Evolutionary conservation across 2,797 vertebrate genomes (phyloP), one percentile per base, ranked within the genome.

Genomic region (Salmo trutta): DNA sequence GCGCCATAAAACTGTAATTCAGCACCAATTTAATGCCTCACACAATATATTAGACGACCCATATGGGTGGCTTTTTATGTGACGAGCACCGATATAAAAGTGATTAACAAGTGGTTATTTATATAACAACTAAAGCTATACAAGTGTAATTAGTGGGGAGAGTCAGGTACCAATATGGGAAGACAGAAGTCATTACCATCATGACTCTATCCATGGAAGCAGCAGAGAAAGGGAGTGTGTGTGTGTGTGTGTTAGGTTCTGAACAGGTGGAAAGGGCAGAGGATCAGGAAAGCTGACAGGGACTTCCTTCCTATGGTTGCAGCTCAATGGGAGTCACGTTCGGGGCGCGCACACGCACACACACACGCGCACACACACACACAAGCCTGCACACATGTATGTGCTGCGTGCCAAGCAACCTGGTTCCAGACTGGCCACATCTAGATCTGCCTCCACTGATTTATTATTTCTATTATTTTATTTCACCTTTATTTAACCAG

Each of bases 31-130:
- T 83, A 80, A 87, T 79, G 85, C 77, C 81, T 74, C 80, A 71
- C 80, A 86, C 87, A 87, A 87, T 87, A 83, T 84, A 86, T 87
- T 83, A 87, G 83, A 87, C 82, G 83, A 87, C 79, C 88, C 88
- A 87, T 87, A 87, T 87, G 87, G 87, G 71, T 70, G 3, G 71
- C 77, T 84, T 73, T 87, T 88, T 85, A 87, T 87, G 79, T 78
- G 79, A 82, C 62, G 65, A 83, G 72, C 62, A 75, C 81, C 82
- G 75, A 85, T 86, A 19, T 87, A 87, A 87, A 87, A 85, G 87
- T 86, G 84, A 90, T 90, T 88, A 88, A 47, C 2, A 47, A 78
- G 80, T 83, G 84, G 85, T 84, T 87, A 84, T 83, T 84, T 76
- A 66, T 71, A 82, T 51, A 73, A 80, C 78, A 80, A 82, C 73